Evolutionary conservation across 2,797 vertebrate species (phyloP), one percentile per base, ranked within the genome.

Genomic region (Acipenser transmontanus): DNA sequence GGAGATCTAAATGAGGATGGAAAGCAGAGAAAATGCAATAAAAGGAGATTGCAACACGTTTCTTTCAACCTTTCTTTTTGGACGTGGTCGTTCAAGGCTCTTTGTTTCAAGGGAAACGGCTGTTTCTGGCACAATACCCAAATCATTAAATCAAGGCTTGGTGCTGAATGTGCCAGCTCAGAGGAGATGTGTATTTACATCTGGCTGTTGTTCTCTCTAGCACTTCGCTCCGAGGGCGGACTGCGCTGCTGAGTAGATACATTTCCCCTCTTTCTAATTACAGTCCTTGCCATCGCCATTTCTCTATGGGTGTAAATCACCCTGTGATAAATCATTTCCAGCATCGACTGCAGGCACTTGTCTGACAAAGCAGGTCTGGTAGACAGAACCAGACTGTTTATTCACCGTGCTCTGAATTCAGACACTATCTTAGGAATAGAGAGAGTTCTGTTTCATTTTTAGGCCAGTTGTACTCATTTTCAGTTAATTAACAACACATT

Each of bases 251-350:
- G 77, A 63, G 68, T 74, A 87, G 73, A 88, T 83, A 84, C 82
- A 84, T 84, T 76, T 82, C 73, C 73, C 73, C 77, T 81, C 78
- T 76, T 81, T 70, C 84, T 88, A 85, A 85, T 85, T 88, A 84
- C 68, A 82, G 74, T 47, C 62, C 72, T 84, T 79, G 77, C 66
- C 82, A 81, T 83, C 76, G 83, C 80, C 75, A 73, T 62, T 73
- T 78, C 71, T 75, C 71, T 77, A 79, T 74, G 76, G 73, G 74
- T 78, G 73, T 80, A 86, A 87, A 87, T 83, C 65, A 59, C 72
- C 71, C 83, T 75, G 82, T 83, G 80, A 80, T 81, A 80, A 81
- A 82, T 75, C 83, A 77, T 83, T 80, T 68, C 77, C 74, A 78
- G 74, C 78, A 76, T 73, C 77, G 77, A 82, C 72, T 77, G 76